Base-by-base conservation (phyloP, 1,140 invertebrate species). In the Matsumurasca onukii region DNA sequence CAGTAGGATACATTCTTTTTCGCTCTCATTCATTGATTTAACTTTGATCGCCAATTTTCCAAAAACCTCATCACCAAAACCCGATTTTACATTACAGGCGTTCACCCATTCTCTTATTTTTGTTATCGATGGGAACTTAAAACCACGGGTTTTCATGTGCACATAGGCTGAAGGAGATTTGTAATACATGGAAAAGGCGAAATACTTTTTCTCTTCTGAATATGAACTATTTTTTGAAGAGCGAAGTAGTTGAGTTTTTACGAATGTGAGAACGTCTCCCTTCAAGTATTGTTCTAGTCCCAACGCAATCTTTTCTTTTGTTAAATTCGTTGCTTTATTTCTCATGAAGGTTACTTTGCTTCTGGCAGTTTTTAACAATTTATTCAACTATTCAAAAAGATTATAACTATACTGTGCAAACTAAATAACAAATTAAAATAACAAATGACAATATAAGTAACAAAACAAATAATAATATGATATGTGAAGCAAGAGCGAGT, bases 1-100 rank as follows among this genome's bases (percentile, higher is more conserved):
- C 25, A 78, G 45, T 22, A 80, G 52, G 9, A 70, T 71, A 59
- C 76, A 77, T 25, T 76, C 51, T 67, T 72, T 77, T 34, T 77
- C 67, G 25, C 59, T 45, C 20, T 15, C 2, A 52, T 68, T 72
- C 71, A 78, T 71, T 57, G 70, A 71, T 48, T 64, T 24, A 1
- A 64, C 67, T 63, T 61, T 69, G 49, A 69, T 72, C 69, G 71
- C 70, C 34, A 79, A 51, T 31, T 75, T 51, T 34, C 69, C 31
- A 51, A 77, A 73, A 24, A 78, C 31, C 31, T 74, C 69, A 51
- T 71, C 66, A 72, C 75, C 77, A 39, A 76, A 71, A 17, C 75
- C 75, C 24, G 75, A 63, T 13, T 64, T 69, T 27, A 74, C 71
- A 3, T 59, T 30, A 15, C 31, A 2, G 2, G 31, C 20, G 24